Conservation (phyloP, 2,113 vertebrate genomes). For the Rhadina sibilatrix region DNA sequence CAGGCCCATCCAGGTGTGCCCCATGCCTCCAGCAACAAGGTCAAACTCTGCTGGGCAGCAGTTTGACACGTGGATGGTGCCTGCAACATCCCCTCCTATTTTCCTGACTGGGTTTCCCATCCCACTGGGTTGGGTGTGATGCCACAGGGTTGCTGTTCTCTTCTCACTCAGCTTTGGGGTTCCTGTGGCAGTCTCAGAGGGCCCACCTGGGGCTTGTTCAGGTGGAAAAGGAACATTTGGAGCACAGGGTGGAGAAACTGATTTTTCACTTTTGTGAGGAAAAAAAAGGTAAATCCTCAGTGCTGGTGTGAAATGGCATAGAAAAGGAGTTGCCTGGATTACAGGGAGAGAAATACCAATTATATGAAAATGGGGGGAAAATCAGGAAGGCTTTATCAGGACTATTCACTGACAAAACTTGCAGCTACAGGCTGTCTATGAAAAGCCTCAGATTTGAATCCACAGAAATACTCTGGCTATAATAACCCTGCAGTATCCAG, state of each 20-base stretch:
- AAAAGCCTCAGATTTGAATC: neutral
- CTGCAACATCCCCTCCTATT: neutral
- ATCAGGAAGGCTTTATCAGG: neutral
- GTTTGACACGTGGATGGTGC: rapidly evolving
- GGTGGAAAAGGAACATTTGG: neutral
- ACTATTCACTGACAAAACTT: neutral
- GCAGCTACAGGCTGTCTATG: neutral
- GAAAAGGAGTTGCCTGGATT: neutral
- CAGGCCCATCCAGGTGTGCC: neutral
- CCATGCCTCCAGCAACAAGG: rapidly evolving
- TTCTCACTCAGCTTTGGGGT: neutral
- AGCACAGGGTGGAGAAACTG: neutral
- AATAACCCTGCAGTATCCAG: neutral
- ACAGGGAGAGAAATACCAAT: neutral
- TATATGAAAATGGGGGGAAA: neutral
- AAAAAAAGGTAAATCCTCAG: neutral
- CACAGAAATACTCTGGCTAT: neutral
- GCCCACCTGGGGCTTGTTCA: neutral
- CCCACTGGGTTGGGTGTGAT: rapidly evolving
- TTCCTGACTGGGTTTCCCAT: neutral
- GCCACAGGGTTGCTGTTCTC: rapidly evolving
- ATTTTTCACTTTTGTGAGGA: neutral
- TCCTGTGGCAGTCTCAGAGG: neutral
- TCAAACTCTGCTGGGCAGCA: neutral
- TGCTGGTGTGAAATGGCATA: neutral